Evolutionary conservation across 2,797 vertebrate species (phyloP).

Genomic region (Diglossa cyanea): DNA sequence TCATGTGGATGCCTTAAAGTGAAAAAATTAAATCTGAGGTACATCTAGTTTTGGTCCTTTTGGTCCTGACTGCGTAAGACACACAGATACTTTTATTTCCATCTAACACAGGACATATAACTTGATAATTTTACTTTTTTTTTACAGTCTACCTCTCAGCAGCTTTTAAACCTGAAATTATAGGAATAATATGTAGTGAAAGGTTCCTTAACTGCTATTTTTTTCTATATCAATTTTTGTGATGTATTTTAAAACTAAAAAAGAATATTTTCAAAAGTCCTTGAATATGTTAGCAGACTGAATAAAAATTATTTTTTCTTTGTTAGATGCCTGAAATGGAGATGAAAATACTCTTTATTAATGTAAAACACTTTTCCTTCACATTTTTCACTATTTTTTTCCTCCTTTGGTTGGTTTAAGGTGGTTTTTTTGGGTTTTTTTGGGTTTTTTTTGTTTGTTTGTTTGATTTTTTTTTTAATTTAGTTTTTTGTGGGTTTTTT

Average conservation of each 20-base stretch:
- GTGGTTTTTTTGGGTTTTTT: accelerated
- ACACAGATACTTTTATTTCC: not conserved
- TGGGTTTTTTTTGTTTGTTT: too few species aligned
- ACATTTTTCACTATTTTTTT: accelerated
- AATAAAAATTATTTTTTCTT: not conserved
- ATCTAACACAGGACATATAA: not conserved
- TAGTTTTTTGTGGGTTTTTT: not conserved
- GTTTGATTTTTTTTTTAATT: not conserved
- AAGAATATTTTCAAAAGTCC: not conserved
- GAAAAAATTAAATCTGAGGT: not conserved
- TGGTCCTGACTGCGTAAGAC: not conserved
- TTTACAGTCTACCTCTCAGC: not conserved
- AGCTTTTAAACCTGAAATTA: not conserved
- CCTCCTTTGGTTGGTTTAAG: accelerated
- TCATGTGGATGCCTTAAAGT: not conserved
- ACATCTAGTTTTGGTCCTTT: not conserved
- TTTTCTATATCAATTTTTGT: not conserved
- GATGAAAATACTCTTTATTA: not conserved
- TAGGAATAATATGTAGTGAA: not conserved
- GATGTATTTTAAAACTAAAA: not conserved
- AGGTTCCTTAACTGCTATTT: not conserved
- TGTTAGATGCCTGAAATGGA: not conserved
- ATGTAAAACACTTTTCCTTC: not conserved
- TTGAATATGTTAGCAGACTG: not conserved
- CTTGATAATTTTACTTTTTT: not conserved